Evolutionary conservation across 2,113 vertebrate genomes (phyloP), one percentile per base, ranked within the genome.

Genomic region (Condylura cristata): DNA sequence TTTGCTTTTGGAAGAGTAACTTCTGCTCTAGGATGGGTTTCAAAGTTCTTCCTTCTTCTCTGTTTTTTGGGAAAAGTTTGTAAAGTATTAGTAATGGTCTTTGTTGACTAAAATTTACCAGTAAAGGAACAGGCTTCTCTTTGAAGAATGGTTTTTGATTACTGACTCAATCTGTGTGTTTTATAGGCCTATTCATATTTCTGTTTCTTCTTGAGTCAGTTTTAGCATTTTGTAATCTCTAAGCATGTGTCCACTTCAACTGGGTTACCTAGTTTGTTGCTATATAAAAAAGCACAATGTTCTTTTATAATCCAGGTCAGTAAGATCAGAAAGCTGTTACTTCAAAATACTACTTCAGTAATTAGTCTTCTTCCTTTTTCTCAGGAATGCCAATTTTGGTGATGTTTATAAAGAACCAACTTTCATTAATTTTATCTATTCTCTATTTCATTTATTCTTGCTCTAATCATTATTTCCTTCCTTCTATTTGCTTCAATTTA

Each of bases 381-480:
- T 56, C 39, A 68, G 17, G 53, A 51, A 61, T 84, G 63, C 9
- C 32, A 85, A 22, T 86, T 80, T 66, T 37, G 37, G 26, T 56
- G 32, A 81, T 72, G 37, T 65, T 84, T 56, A 56, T 32, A 58
- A 90, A 94, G 74, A 74, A 86, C 20, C 39, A 66, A n/a, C 11
- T 81, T 91, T 66, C n/a, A 81, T 48, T 94, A 37, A 20, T 72
- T 76, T 75, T 78, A 39, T 84, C 56, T 80, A 56, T 28, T 74
- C 32, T 86, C 46, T 71, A 41, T 60, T 51, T 91, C 37, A 86
- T 65, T 72, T 56, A 53, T 71, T 46, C 85, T 71, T 70, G 6
- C 63, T 90, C n/a, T 51, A 70, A 83, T 89, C 32, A 63, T 58
- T 39, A 51, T 75, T 82, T 80, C 22, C 26, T 93, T 70, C 61